Evolutionary conservation across 2,888 invertebrate species (phyloP).

Genomic region (Willowsia nigromaculata): DNA sequence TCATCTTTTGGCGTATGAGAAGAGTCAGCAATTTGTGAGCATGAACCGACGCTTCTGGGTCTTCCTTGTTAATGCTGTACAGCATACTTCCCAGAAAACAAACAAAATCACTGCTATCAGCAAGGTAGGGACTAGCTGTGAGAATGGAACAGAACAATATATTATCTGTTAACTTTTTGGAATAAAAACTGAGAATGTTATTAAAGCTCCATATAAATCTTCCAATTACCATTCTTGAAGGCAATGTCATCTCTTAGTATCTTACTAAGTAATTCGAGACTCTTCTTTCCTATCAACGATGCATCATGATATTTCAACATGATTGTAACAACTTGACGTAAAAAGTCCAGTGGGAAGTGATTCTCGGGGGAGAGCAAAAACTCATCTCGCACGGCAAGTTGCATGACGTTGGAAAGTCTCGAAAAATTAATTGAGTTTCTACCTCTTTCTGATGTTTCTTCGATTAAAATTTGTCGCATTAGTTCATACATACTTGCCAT

Average conservation of each 20-base stretch:
- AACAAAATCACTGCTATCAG: slow-evolving; percentile 15
- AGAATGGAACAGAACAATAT: not conserved
- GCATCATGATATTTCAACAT: slow-evolving; percentile 12
- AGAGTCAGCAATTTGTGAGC: slow-evolving; percentile 35
- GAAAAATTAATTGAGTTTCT: not conserved
- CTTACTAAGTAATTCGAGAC: slow-evolving; percentile 36
- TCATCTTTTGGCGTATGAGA: slow-evolving; percentile 8
- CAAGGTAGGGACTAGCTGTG: not conserved
- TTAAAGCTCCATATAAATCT: too few species aligned
- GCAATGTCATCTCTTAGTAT: not conserved
- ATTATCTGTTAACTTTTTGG: too few species aligned
- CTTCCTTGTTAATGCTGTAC: not conserved
- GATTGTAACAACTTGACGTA: slow-evolving; percentile 4
- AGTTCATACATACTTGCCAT: not conserved
- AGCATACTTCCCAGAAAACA: slow-evolving; percentile 36
- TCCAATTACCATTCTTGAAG: slow-evolving; percentile 16
- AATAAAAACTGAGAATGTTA: too few species aligned
- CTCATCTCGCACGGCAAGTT: slow-evolving; percentile 43
- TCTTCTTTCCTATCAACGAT: slow-evolving; percentile 4
- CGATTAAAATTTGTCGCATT: not conserved
- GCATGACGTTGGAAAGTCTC: slow-evolving; percentile 52
- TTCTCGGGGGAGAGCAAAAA: slow-evolving; percentile 28
- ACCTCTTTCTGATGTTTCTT: not conserved
- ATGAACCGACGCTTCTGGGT: not conserved
- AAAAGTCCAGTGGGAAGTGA: slow-evolving; percentile 37